Evolutionary conservation across 2,888 invertebrate genomes (phyloP).

Genomic region (Pardosa pseudoannulata): DNA sequence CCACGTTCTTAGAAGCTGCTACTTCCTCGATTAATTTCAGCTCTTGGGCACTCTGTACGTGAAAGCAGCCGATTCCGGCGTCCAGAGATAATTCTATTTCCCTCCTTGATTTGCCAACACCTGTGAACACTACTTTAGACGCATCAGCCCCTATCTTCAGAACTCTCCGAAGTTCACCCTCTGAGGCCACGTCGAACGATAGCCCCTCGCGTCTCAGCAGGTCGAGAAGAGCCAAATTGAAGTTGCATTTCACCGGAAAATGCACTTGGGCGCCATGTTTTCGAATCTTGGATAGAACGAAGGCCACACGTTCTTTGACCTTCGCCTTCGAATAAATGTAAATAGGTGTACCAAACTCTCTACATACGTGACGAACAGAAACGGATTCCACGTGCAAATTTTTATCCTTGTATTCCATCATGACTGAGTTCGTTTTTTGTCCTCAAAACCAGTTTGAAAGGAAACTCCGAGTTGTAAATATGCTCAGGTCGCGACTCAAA

Average conservation of each 20-base stretch:
- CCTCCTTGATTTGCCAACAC: constrained; percentile 77
- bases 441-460: neutral
- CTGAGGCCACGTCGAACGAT: constrained; percentile 77
- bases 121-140: constrained; percentile 70
- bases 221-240: constrained; percentile 76
- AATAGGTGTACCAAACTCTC: constrained; percentile 17
- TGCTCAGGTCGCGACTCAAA: neutral
- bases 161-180: constrained; percentile 77
- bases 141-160: constrained; percentile 72
- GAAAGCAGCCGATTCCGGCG: constrained; percentile 75
- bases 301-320: neutral
- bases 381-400: neutral
- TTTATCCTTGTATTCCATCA: constrained; percentile 3
- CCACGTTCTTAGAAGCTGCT: constrained; percentile 72
- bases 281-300: neutral
- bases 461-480: neutral
- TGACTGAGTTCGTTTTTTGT: neutral
- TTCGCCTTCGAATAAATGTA: constrained; percentile 14
- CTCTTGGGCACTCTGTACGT: constrained; percentile 78
- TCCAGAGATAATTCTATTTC: constrained; percentile 77
- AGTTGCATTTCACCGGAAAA: constrained; percentile 77
- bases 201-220: constrained; percentile 75
- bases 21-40: constrained; percentile 76
- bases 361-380: neutral
- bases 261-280: neutral